Evolutionary conservation across 2,797 vertebrate genomes (phyloP), one percentile per base, ranked within the genome.

Genomic region (Nasua narica): DNA sequence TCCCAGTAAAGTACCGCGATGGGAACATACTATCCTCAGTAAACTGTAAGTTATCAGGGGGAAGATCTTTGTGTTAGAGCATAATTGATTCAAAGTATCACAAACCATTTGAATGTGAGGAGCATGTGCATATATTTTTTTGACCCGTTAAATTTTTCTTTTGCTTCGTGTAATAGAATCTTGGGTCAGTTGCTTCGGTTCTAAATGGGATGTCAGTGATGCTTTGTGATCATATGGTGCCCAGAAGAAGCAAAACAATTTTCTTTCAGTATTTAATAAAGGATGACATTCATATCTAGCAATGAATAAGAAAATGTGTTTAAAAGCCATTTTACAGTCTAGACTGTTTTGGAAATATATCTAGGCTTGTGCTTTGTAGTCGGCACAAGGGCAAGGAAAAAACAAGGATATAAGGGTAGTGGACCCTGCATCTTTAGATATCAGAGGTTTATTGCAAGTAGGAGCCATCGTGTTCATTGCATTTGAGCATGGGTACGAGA

Each of bases 1-100:
- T 97, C 96, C 95, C 97, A 74, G 62, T 96, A 79, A 97, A 98
- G 87, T 96, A 97, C 91, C 97, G 9, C 93, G 93, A 13, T 94
- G 95, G 94, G 92, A 98, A 96, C 92, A 92, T 91, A 21, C 15
- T 82, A 48, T 97, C 65, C 60, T 89, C 97, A 86, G 32, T 88
- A 65, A 91, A 43, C 78, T 83, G 4, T 82, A 89, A 97, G 37
- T 58, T 97, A 84, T 95, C 76, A 91, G 43, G 54, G 69, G 25
- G 82, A 25, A 86, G 74, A 97, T 93, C 86, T 96, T 60, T 74
- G 52, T 87, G 84, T 88, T 78, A 77, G 54, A 56, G 7, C 27
- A 74, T 46, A 92, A 54, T 96, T 96, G 77, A 91, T 95, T 82
- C n/a, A 91, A 5, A 96, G 81, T 43, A 69, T 72, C 50, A 13